These are phyloP conservation scores for Trichopria drosophilae DNA, from an alignment of 2,888 invertebrate species.

Conservation along the genomic window DNA sequence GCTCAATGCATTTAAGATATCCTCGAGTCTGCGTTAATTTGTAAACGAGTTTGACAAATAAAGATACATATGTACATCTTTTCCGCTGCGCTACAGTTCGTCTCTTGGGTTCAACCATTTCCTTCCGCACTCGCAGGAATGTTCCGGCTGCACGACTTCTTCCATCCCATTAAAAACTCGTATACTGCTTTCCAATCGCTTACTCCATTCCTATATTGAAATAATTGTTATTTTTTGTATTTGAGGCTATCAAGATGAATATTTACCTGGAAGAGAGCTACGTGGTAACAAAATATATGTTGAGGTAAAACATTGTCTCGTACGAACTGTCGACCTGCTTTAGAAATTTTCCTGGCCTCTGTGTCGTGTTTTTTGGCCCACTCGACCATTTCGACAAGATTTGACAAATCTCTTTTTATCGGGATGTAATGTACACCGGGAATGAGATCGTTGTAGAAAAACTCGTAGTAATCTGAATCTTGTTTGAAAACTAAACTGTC, in stretches of 20 bases:
- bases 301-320: conserved; percentile 79
- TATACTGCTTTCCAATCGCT: conserved; percentile 64
- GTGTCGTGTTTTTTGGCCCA: conserved; percentile 79
- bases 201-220: conserved; percentile 73
- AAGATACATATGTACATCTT: no score
- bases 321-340: conserved; percentile 71
- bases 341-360: conserved; percentile 68
- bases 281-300: conserved; percentile 87
- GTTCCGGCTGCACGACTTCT: conserved; percentile 61
- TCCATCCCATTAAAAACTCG: conserved; percentile 68
- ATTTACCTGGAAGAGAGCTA: conserved; percentile 67
- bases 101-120: no score
- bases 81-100: no score
- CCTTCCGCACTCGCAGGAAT: conserved; percentile 54
- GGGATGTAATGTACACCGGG: conserved; percentile 84
- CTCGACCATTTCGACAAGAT: conserved; percentile 75
- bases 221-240: conserved; percentile 1
- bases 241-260: not conserved
- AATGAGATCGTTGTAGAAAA: conserved; percentile 79
- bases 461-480: conserved; percentile 91
- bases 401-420: conserved; percentile 75
- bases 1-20: no score
- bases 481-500: conserved; percentile 89
- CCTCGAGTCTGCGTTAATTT: no score
- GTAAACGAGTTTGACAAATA: no score